Base-by-base conservation (phyloP, 2,888 invertebrate species). In the Amphiduros pacificus region DNA sequence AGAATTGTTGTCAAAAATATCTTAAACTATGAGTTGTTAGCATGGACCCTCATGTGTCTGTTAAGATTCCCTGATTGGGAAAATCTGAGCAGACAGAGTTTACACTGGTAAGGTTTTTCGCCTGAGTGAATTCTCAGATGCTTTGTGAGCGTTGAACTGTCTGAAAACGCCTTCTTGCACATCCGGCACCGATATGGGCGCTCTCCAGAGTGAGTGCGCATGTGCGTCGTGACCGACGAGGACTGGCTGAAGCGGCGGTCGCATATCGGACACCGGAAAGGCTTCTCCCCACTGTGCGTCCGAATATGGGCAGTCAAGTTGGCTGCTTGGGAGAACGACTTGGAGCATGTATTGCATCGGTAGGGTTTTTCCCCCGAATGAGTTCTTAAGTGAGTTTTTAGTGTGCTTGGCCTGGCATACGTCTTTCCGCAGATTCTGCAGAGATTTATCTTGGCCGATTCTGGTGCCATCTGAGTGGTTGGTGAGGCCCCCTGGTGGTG, bases 121-220 rank as follows among this genome's bases (percentile, higher is more conserved):
- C 85, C 85, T 57, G 89, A 89, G 80, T 92, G 86, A 78, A 98
- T 95, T 74, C 96, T 87, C 67, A 97, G 85, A 84, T 98, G 98
- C 83, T 99, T 98, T 57, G 98, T 99, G 60, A 99, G 85, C 1
- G 98, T 99, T 40, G 97, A 97, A 77, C 96, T 96, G 84, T 99
- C 98, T 3, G 97, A 97, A 84, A 99, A 99, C 2, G 97, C 95
- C 82, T 99, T 99, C 81, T 94, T 95, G 85, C 99, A 99, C 75
- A 94, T 89, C 70, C 93, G 88, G 85, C 98, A 99, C 71, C 90
- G 88, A 83, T 98, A 97, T 0, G 98, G 98, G 62, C 96, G 87
- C 82, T 98, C 97, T n/a, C 97, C 98, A n/a, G 94, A 94, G 85
- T 99, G 98, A n/a, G 98, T 99, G 79, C 98, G 88, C 94, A 97